Evolutionary conservation across 2,888 invertebrate species (phyloP), one percentile per base, ranked within the genome.

Genomic region (Trichopria drosophilae): DNA sequence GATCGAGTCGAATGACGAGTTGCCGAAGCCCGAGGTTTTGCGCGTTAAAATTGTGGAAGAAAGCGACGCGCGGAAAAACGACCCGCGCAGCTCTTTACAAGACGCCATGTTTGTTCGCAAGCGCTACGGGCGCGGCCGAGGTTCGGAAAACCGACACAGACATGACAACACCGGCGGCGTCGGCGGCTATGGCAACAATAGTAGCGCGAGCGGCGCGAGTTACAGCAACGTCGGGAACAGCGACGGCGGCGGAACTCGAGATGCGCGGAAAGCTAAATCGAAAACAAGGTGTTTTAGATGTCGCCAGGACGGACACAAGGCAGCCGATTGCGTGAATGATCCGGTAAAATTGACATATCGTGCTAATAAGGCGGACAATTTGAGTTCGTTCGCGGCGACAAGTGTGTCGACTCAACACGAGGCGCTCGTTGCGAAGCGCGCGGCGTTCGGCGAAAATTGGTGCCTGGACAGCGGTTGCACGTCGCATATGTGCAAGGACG

Each of bases 401-500:
- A n/a, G 32, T 15, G n/a, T n/a, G n/a, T n/a, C n/a, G n/a, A n/a
- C n/a, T n/a, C n/a, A n/a, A n/a, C n/a, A 15, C n/a, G 31, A 31
- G 10, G 31, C 31, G 13, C 16, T 16, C 6, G 6, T 31, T 13
- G 16, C 18, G 7, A 16, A 34, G 20, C 10, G 18, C 2, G 4
- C 10, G 20, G 24, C 32, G 10, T 16, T 1, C 1, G 10, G 43
- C 6, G 19, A 16, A 2, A 20, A 13, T 12, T 47, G 47, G 47
- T 47, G 32, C 29, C 24, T 47, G 3, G 47, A 47, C 23, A 47
- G 47, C 31, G 41, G 48, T 15, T 39, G 35, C 9, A 48, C 41
- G 3, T 48, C 40, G 10, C 48, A 48, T 19, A 13, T 48, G 6
- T 41, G 48, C 13, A 41, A 35, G n/a, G 34, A 41, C 34, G 13